Evolutionary conservation across 2,888 invertebrate genomes (phyloP), one percentile per base, ranked within the genome.

Genomic region (Microplitis deprimator): DNA sequence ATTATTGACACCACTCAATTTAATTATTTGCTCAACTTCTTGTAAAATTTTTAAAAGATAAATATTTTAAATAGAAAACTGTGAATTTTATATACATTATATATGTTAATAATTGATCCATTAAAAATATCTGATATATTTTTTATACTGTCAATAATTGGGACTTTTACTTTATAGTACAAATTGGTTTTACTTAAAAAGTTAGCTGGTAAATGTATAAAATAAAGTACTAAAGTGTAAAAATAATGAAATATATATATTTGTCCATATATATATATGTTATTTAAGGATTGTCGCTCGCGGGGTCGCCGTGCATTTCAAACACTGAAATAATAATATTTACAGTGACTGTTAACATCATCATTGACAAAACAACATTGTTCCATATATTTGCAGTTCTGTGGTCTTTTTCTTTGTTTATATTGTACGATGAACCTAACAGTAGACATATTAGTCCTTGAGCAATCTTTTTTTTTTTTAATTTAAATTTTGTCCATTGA

Each of bases 271-370:
- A 16, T 64, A 16, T 64, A n/a, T 64, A 62, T 20, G 62, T 73
- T 67, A 62, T 38, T 73, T 61, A 29, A 39, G 39, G 20, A 69
- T 17, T 69, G n/a, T 64, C 70, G 62, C 13, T 50, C 40, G 68
- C 50, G 50, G 50, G 50, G 13, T 50, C 8, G 50, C 13, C 50
- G 17, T 77, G 73, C 85, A 93, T 90, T 85, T 93, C 93, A 88
- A 94, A 93, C 73, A 92, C 90, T 81, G 92, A 92, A 82, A 94
- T 93, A 20, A 94, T 84, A 69, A 93, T 89, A 85, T 94, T 94
- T 10, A 93, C 88, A 10, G 92, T 91, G 79, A 93, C 92, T 79
- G 93, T 91, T 6, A 93, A 77, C 41, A 93, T 89, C 90, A 93
- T 94, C 80, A 93, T 89, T 38, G 91, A 88, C 71, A 94, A 88